Conservation (phyloP, 2,797 vertebrate species). For the Acomys russatus region DNA sequence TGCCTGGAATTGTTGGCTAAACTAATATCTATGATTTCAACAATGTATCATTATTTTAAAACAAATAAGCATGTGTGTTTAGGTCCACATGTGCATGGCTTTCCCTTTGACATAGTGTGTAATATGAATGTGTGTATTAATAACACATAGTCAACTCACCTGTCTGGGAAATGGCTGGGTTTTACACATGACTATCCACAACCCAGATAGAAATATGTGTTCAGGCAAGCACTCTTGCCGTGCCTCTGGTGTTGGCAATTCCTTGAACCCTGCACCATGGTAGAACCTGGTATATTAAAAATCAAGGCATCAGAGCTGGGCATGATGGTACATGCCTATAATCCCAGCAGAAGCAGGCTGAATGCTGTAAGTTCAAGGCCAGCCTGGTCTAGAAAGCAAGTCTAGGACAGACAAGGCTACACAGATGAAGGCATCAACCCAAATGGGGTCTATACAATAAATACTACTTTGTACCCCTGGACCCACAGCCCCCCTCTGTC, state of each 20-base stretch:
- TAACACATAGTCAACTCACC: neutral
- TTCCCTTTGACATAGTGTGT: slow-evolving; percentile 14
- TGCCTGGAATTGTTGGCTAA: slow-evolving; percentile 28
- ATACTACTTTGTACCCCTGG: neutral
- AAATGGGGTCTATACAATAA: neutral
- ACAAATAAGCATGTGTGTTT: neutral
- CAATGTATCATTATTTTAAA: slow-evolving; percentile 61
- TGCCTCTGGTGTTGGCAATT: neutral
- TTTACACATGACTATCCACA: slow-evolving; percentile 8
- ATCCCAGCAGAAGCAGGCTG: no score
- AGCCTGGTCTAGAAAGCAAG: no score
- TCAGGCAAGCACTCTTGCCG: neutral
- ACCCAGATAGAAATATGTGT: neutral
- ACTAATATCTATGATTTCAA: slow-evolving; percentile 68
- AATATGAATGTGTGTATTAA: neutral
- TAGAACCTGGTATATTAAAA: neutral
- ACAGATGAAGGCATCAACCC: neutral
- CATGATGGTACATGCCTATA: no score
- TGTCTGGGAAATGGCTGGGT: neutral
- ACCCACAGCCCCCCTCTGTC: neutral
- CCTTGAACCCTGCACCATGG: neutral
- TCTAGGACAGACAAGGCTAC: no score
- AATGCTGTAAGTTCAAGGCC: no score
- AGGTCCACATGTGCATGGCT: neutral
- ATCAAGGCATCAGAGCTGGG: neutral